phyloP scores from a whole-genome alignment of 2,888 invertebrate species.

The Acanthosepion pharaonis region DNA sequence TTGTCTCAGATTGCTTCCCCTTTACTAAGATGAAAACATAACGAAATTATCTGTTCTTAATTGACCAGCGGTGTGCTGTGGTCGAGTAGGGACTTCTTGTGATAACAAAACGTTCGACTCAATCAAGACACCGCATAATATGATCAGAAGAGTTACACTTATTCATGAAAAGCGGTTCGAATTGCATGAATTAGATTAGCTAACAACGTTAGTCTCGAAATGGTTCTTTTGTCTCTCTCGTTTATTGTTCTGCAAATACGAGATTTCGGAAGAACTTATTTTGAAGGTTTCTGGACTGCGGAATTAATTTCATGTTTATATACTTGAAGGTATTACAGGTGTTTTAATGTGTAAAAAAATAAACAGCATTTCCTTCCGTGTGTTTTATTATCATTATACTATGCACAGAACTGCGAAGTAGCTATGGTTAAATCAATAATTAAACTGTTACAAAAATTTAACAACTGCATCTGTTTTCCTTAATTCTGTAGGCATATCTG shows the following conservation, averaged over 20 bases:
- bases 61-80: background rate
- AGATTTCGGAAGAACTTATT: background rate
- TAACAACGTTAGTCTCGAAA: background rate
- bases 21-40: background rate
- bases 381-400: too few relatives aligned
- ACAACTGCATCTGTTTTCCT: too few relatives aligned
- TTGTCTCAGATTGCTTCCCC: background rate
- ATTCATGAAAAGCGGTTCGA: background rate
- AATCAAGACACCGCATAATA: background rate
- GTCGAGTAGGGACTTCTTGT: background rate
- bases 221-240: background rate
- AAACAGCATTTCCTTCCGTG: too few relatives aligned
- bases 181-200: background rate
- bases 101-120: background rate
- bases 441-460: too few relatives aligned
- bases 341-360: too few relatives aligned
- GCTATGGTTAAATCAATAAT: too few relatives aligned
- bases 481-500: too few relatives aligned
- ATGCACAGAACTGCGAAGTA: too few relatives aligned
- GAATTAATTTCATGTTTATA: background rate
- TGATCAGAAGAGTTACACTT: background rate
- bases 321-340: background rate
- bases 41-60: background rate
- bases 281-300: background rate
- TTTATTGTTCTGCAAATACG: background rate